Evolutionary conservation across 92 coral and sea anemone genomes (phyloP).

Genomic region (Epizoanthus rinbou): DNA sequence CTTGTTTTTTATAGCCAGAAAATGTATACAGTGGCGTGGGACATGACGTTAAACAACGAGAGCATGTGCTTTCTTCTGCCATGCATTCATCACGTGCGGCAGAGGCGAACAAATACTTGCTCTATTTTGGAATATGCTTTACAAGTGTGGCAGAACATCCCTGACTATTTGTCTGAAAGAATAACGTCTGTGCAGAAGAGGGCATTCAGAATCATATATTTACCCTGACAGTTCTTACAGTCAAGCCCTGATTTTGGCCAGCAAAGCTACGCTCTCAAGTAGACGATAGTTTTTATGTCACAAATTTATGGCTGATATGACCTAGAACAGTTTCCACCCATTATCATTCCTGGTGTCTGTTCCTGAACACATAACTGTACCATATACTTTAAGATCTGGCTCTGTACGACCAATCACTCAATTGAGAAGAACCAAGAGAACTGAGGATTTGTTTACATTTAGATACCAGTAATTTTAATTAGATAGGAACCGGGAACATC

Average conservation of each 20-base stretch:
- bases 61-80: too few relatives aligned
- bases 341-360: constrained; percentile 23
- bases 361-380: constrained; percentile 12
- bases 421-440: too few relatives aligned
- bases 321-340: constrained; percentile 9
- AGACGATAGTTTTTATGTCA: constrained; percentile 15
- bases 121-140: background rate
- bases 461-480: too few relatives aligned
- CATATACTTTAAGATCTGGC: constrained; percentile 38
- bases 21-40: too few relatives aligned
- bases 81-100: too few relatives aligned
- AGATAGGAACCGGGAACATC: too few relatives aligned
- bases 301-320: constrained; percentile 35
- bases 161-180: background rate
- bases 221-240: too few relatives aligned
- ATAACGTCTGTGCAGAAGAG: constrained; percentile 52
- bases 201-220: too few relatives aligned
- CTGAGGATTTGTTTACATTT: constrained; percentile 36
- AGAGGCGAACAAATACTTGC: background rate
- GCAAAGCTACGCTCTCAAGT: constrained; percentile 17
- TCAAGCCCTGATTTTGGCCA: too few relatives aligned
- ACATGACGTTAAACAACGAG: too few relatives aligned
- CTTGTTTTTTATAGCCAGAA: too few relatives aligned
- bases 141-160: background rate
- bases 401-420: constrained; percentile 27